phyloP scores from a whole-genome alignment of 2,797 vertebrate species.

The Aldrovandia affinis region DNA sequence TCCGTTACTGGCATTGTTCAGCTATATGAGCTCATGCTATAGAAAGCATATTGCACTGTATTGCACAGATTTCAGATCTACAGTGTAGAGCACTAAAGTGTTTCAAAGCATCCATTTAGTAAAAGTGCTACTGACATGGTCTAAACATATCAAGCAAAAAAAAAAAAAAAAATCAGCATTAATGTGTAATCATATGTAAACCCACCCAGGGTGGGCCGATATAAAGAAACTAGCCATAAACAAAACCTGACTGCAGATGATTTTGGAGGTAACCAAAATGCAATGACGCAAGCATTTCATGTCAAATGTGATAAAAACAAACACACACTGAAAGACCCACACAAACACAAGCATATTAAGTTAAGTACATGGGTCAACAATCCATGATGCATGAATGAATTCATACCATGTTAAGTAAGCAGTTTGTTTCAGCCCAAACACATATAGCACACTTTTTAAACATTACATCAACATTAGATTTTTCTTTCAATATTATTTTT shows the following conservation, averaged over 20 bases:
- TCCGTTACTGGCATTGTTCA: background rate
- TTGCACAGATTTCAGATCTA: background rate
- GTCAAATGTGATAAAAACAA: background rate
- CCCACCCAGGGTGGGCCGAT: background rate
- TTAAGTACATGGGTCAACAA: background rate
- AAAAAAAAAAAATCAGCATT: background rate
- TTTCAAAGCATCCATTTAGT: too few species aligned
- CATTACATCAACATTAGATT: background rate
- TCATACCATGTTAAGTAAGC: background rate
- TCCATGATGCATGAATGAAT: background rate
- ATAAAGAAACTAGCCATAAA: background rate
- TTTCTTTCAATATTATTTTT: background rate
- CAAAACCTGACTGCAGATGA: background rate
- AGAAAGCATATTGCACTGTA: background rate
- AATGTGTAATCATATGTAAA: background rate
- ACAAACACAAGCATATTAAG: background rate
- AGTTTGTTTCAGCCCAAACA: background rate
- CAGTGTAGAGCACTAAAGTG: background rate
- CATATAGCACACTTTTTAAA: background rate
- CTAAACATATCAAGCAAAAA: background rate
- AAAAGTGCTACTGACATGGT: background rate
- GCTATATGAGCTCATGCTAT: background rate
- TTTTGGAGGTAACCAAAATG: background rate
- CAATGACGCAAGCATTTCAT: background rate
- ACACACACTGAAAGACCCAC: background rate